Base-by-base conservation (phyloP, 2,888 invertebrate genomes). In the Anagyrus pseudococci region DNA sequence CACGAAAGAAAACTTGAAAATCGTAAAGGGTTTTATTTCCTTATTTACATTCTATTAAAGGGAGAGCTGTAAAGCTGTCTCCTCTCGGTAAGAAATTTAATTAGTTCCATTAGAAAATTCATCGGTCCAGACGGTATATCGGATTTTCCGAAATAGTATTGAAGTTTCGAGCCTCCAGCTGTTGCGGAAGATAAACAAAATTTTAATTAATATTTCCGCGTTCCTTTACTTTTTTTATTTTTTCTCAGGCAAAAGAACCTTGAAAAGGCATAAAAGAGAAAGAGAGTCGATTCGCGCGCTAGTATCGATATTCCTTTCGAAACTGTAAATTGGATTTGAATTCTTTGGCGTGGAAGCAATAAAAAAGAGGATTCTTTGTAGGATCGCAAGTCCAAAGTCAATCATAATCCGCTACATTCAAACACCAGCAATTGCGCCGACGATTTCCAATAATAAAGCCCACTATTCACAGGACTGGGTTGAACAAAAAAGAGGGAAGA, bases 301-400 rank as follows among this genome's bases (percentile, higher is more conserved):
- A 23, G 33, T 37, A 37, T 37, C 33, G 8, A 37, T 37, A 37
- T 37, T 37, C 10, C 33, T 37, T 37, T 37, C 15, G 8, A 37
- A 37, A 8, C 33, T 37, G 20, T 20, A 54, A 29, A 57, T 48
- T 57, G 56, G 29, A 57, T 29, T 10, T 17, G 26, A 46, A 23
- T 46, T 46, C 13, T 25, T 26, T 7, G 10, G n/a, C 26, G 23
- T 47, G 48, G 22, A 41, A 48, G 40, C 47, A 40, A 44, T 57
- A 47, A 47, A 48, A 57, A 57, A 13, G 33, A 2, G 10, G 10
- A 4, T 15, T 8, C 4, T 2, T 15, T 15, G 2, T 13, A 37
- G 13, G 15, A 37, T 15, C 15, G 10, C 25, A 47, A 46, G 46
- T 2, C 20, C 23, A 10, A 15, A 41, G 20, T 49, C 29, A 41